Base-by-base conservation (phyloP, 1,140 invertebrate species). In the Magallana gigas region DNA sequence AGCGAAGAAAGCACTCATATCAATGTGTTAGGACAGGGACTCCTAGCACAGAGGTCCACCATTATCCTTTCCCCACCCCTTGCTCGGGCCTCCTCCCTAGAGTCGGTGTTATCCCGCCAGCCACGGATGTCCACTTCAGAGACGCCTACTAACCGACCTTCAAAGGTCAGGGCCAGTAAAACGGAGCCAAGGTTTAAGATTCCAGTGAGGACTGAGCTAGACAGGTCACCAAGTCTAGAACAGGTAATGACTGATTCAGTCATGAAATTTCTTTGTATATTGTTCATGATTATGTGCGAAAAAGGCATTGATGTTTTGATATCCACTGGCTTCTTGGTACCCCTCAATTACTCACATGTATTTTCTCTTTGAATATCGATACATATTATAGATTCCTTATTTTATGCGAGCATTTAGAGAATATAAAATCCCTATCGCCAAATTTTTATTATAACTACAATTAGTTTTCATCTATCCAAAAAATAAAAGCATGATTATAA, bases 121-220 rank as follows among this genome's bases (percentile, higher is more conserved):
- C 68, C 68, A 29, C 23, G 23, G 23, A 76, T 76, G 68, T 76
- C 68, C 23, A 76, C 68, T 9, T 76, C 68, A 9, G 68, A 29
- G 23, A 76, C 68, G 0, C 68, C 68, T 3, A 76, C 68, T 11
- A 76, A 36, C 23, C 9, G 68, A 29, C 68, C 68, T 29, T 9
- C 68, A 1, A 76, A 76, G 68, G 23, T 29, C 18, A 76, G 68
- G 23, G 12, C 68, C 9, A 76, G 68, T 76, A 18, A 29, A 76
- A 76, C 68, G 14, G 68, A 76, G 12, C 68, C 68, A 4, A 76
- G 68, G 68, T 76, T 76, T 23, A 76, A 76, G 68, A 23, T 76
- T 76, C 68, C 68, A 76, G 8, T 9, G 23, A 29, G 68, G 68
- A 76, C 60, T 11, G 60, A 62, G 0, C n/a, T 12, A 9, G 60